phyloP scores from a whole-genome alignment of 1,140 invertebrate species.

The Protaetia brevitarsis region DNA sequence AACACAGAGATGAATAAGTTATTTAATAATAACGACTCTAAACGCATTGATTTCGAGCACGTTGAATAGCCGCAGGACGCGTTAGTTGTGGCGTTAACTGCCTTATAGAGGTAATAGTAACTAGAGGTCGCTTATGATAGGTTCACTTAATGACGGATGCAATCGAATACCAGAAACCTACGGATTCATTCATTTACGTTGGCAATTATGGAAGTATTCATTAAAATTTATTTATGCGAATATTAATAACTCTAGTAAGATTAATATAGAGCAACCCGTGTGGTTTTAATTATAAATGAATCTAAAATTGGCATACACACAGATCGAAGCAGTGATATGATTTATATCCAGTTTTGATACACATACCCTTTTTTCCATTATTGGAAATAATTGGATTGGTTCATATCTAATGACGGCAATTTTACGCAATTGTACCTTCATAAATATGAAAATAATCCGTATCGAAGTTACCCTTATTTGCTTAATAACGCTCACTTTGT shows the following conservation, averaged over 20 bases:
- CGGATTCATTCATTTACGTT: neutral
- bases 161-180: neutral
- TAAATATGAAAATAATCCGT: no score
- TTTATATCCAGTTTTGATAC: neutral
- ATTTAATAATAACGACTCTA: slow-evolving; percentile 2
- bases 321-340: neutral
- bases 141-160: neutral
- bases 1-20: neutral
- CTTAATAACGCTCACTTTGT: no score
- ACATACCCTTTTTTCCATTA: no score
- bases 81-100: neutral
- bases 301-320: neutral
- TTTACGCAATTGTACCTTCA: no score
- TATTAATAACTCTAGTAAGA: neutral
- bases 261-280: neutral
- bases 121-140: neutral
- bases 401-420: no score
- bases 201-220: neutral
- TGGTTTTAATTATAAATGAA: neutral
- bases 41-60: neutral
- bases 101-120: neutral
- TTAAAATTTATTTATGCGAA: neutral
- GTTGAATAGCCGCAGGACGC: neutral
- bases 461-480: no score
- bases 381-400: no score